Conservation (phyloP, 2,113 vertebrate species). For the Ophiodon elongatus region DNA sequence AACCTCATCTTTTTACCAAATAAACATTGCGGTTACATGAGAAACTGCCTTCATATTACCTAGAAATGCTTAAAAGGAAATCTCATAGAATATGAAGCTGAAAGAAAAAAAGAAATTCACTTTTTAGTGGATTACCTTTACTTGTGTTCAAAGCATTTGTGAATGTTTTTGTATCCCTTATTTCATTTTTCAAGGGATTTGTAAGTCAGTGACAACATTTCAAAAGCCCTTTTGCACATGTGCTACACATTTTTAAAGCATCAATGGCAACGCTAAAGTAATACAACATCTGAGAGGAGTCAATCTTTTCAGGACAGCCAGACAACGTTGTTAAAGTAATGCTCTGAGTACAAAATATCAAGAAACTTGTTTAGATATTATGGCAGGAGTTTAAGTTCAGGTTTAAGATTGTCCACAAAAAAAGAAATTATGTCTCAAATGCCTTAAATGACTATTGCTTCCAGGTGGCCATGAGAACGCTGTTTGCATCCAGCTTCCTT, state of each 20-base stretch:
- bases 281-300: neutral
- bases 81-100: neutral
- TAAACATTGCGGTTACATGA: conserved; percentile 20
- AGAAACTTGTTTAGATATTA: neutral
- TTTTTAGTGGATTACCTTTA: neutral
- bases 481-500: too few relatives aligned
- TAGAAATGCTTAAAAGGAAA: neutral
- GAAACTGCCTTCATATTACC: neutral
- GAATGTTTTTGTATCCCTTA: neutral
- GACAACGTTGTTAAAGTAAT: neutral
- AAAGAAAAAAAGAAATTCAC: neutral
- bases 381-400: neutral
- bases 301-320: neutral
- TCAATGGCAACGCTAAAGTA: neutral
- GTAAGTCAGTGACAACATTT: neutral
- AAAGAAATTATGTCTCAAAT: neutral
- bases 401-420: neutral
- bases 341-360: neutral
- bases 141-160: neutral
- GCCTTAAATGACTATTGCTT: too few relatives aligned
- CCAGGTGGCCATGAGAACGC: too few relatives aligned
- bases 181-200: neutral
- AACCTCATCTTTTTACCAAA: conserved; percentile 27
- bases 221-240: neutral
- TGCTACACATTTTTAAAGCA: neutral